Evolutionary conservation across 2,113 vertebrate genomes (phyloP), one percentile per base, ranked within the genome.

Genomic region (Grammomys surdaster): DNA sequence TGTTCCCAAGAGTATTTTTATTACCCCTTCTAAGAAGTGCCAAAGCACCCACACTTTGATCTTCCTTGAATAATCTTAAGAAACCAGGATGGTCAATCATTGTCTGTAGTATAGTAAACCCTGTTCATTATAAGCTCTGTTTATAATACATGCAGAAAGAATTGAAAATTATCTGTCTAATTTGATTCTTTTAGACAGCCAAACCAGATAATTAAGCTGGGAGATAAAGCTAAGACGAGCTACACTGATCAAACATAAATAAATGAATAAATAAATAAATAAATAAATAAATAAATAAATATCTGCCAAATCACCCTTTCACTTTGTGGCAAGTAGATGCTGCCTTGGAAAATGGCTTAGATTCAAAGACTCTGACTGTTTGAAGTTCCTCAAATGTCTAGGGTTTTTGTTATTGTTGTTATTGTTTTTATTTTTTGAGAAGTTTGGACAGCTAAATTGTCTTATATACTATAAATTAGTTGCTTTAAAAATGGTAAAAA

Each of bases 311-410:
- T 90, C 58, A 72, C 54, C 63, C 72, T 54, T 94, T 96, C 51
- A 81, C 81, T 95, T 93, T 91, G 85, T 65, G 85, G 70, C 1
- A 2, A 94, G 56, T 90, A 86, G 85, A 95, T 40, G 48, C 89
- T 97, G 93, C 97, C 95, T 96, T 96, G 77, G 86, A 78, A 51
- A 97, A 96, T 95, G 94, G 92, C 96, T 97, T 82, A 86, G 46
- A 97, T 96, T 93, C 96, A 97, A 97, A 97, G 65, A 26, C 92
- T 96, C 33, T 76, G 43, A 84, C 70, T 96, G n/a, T 96, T 97
- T 97, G 95, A 97, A 97, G 78, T 96, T 1, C 70, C 78, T 88
- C 88, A 12, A 96, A 94, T 86, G 89, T 92, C 93, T 97, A 7
- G 7, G 80, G 58, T 60, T 92, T 96, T 96, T 91, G 95, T 97